Evolutionary conservation across 2,113 vertebrate genomes (phyloP), one percentile per base, ranked within the genome.

Genomic region (Bufo gargarizans): DNA sequence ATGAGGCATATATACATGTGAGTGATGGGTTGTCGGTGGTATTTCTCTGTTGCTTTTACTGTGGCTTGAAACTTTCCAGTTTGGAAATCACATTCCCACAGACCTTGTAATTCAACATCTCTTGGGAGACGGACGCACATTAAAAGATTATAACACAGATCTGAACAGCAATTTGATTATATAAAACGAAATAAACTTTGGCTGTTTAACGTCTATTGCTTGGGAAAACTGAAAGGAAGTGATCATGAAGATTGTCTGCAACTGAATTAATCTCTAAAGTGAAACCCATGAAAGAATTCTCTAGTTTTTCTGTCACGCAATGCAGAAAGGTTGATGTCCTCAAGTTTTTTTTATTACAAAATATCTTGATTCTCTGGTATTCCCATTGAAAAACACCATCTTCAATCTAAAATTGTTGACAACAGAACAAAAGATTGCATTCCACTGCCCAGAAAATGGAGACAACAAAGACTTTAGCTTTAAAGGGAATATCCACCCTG

Each of bases 1-100:
- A 19, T 78, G 77, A 7, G 33, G n/a, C 50, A 56, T 78, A 56
- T 78, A 3, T 14, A 59, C 13, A 10, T 61, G 8, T 53, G 43
- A n/a, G 2, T 77, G n/a, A 22, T 6, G 33, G 20, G 1, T 22
- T 33, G 55, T 43, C 86, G 63, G 45, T 19, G 8, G 16, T n/a
- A 58, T 58, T 56, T 82, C 14, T 12, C 12, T 4, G 17, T 82
- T 16, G 12, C 45, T 59, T 43, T 59, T 81, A 10, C 20, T 43
- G 86, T 72, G 14, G 12, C 17, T 86, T 53, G 3, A 5, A 22
- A 50, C 10, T 11, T 87, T 88, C 55, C 33, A 65, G 76, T 58
- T 55, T 47, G 43, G 9, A 16, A 79, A 56, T 74, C 55, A 11
- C 17, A 61, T 88, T 82, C 78, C 55, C 78, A 88, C 56, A 3